Conservation (phyloP, 1,140 invertebrate genomes). For the Drosophila navojoa region DNA sequence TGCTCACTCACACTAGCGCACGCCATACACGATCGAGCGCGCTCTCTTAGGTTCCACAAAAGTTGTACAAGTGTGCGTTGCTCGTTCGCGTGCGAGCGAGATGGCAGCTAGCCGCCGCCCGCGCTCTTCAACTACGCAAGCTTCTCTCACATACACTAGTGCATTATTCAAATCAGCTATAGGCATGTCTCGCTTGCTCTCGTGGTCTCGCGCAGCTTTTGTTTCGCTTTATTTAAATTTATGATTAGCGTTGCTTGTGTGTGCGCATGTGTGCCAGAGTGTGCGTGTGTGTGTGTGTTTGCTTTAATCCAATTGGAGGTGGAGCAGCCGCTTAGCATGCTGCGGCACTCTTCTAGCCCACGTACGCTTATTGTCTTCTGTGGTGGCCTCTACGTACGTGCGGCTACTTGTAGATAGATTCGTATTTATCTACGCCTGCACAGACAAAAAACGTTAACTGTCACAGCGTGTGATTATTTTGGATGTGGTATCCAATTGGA, state of each 20-base stretch:
- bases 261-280: conserved; percentile 11
- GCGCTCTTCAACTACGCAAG: conserved; percentile 15
- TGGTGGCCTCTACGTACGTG: conserved; percentile 22
- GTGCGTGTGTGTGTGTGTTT: conserved; percentile 20
- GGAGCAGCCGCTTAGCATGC: conserved; percentile 56
- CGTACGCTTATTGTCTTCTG: conserved; percentile 12
- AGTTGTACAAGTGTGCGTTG: conserved; percentile 49
- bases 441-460: conserved; percentile 48
- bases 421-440: conserved; percentile 43
- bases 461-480: conserved; percentile 43
- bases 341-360: conserved; percentile 60
- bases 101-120: conserved; percentile 37
- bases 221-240: conserved; percentile 71
- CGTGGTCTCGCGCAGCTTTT: neutral
- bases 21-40: conserved; percentile 1
- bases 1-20: conserved; percentile 36
- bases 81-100: conserved; percentile 35
- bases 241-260: conserved; percentile 57
- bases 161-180: conserved; percentile 68
- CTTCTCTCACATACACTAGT: conserved; percentile 34
- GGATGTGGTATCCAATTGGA: conserved; percentile 68
- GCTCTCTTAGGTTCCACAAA: conserved; percentile 79
- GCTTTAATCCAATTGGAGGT: conserved; percentile 77
- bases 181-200: conserved; percentile 42
- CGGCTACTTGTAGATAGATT: conserved; percentile 38